Base-by-base conservation (phyloP, 2,888 invertebrate species). In the Monochamus alternatus region DNA sequence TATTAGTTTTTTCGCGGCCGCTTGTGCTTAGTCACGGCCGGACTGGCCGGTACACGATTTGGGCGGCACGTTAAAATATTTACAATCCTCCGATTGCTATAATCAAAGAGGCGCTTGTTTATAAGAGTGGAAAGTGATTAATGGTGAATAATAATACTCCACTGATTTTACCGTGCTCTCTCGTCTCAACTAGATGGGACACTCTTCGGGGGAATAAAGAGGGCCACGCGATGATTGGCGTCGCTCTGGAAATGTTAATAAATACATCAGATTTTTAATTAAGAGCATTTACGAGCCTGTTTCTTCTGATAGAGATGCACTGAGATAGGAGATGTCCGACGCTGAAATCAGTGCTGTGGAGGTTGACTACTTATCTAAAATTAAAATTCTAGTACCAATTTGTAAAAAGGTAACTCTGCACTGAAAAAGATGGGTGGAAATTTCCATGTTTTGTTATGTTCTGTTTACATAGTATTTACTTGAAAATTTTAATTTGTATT, bases 51-150 rank as follows among this genome's bases (percentile, higher is more conserved):
- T 84, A 85, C 85, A 85, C 81, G 85, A 81, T 84, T 85, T 85
- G 84, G 85, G 85, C 84, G 84, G 85, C 84, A 83, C 84, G 80
- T 82, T 83, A 82, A 85, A 83, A 85, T 84, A 85, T 84, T 84
- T 84, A 85, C 83, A 83, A 80, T 83, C 81, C 78, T 80, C 72
- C 77, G 68, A 68, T 74, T 74, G 68, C 74, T 78, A 81, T 83
- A 83, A 83, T 83, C 82, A 81, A 76, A 81, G 78, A 78, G 76
- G 80, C 76, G 81, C 81, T 82, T 79, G 81, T 82, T 83, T 81
- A 79, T 80, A 75, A 68, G 76, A 79, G 69, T 75, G 77, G 77
- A 77, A 74, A 78, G 79, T 82, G 82, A 82, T 83, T 83, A 82
- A 83, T 83, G 81, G 79, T 78, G 76, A 71, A 73, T 75, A 81